Evolutionary conservation across 2,888 invertebrate genomes (phyloP).

Genomic region (Thymelicus sylvestris): DNA sequence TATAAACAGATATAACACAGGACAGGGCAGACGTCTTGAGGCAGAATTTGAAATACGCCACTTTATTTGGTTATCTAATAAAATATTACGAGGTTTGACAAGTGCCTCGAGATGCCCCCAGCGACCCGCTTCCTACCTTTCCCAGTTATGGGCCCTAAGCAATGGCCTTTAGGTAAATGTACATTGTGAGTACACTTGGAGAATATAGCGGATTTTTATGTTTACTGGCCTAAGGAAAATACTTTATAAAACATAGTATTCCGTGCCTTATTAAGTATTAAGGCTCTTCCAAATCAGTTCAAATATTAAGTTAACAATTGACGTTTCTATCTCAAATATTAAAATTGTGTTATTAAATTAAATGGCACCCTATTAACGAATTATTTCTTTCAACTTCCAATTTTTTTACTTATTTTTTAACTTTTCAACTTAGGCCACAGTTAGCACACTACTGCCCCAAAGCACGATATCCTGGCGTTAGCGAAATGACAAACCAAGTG

Average conservation of each 20-base stretch:
- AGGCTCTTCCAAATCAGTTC: neutral
- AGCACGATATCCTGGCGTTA: no score
- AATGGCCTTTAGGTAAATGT: slow-evolving; percentile 46
- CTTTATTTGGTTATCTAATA: slow-evolving; percentile 83
- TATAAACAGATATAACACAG: slow-evolving; percentile 29
- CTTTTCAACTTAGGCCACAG: no score
- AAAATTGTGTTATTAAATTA: no score
- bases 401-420: no score
- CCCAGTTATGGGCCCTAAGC: slow-evolving; percentile 67
- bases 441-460: no score
- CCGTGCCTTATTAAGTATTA: neutral
- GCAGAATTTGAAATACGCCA: slow-evolving; percentile 65
- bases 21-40: slow-evolving; percentile 44
- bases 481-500: no score
- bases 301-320: no score
- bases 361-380: no score
- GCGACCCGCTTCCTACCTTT: slow-evolving; percentile 66
- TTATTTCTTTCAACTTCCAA: no score
- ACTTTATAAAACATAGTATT: slow-evolving; percentile 12
- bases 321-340: no score
- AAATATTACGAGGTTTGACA: slow-evolving; percentile 83
- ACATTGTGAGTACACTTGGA: slow-evolving; percentile 39
- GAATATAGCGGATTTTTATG: slow-evolving; percentile 30
- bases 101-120: slow-evolving; percentile 73
- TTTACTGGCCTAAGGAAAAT: slow-evolving; percentile 17